Evolutionary conservation across 2,888 invertebrate species (phyloP), one percentile per base, ranked within the genome.

Genomic region (Drosophila anomalata): DNA sequence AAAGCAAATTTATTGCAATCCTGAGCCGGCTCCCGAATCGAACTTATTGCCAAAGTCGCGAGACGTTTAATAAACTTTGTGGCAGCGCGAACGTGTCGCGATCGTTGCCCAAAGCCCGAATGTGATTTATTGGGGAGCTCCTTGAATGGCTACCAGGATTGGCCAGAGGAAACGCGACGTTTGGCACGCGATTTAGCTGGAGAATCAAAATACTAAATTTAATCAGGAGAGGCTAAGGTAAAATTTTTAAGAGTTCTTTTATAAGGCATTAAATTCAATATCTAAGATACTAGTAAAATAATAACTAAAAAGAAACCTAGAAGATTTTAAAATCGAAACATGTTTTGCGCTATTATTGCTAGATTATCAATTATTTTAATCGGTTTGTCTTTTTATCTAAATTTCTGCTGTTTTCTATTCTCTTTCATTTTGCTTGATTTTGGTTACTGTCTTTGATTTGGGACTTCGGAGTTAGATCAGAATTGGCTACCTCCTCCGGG

Each of bases 1-100:
- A 89, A 90, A 89, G 75, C 78, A 84, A 90, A 89, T 89, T 89
- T 89, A 89, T 89, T 82, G 87, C 87, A 79, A 75, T 78, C 76
- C 76, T 75, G 76, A 53, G 46, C 52, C 52, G 52, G 52, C 41
- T 31, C 24, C 31, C 46, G 46, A 87, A 81, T 81, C 82, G 84
- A 89, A 87, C 84, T 87, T 89, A 87, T 87, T 81, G 87, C 78
- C 76, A 79, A 85, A 87, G 83, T 87, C 82, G 87, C 75, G 79
- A 76, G 75, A 76, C 86, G 83, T 79, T 87, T 85, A 87, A 85
- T 85, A 85, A 85, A 87, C 83, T 86, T 87, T 76, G 70, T 50
- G 70, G 70, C 70, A 53, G 50, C 69, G 60, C 55, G 73, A 77
- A 77, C 79, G 77, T 85, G 87, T 84, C 80, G 72, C 79, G 78